A percentile compares a stretch with the other conserved stretches of the same genome.
phyloP scores from a whole-genome alignment of 2,888 invertebrate species.

The Epinotia demarniana region DNA sequence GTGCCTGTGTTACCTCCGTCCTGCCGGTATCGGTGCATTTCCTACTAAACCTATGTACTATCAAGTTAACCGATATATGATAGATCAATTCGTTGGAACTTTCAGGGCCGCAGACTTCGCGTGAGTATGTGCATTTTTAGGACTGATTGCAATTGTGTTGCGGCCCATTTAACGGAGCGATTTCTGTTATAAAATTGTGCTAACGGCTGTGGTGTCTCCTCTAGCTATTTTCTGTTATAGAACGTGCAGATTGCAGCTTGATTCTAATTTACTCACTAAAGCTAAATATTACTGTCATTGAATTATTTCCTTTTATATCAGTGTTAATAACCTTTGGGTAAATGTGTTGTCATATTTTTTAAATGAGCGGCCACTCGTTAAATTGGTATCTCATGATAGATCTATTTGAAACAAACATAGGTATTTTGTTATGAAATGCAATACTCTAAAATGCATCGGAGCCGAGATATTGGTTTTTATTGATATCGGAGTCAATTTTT shows the following conservation, averaged over 20 bases:
- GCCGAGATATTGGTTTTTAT: no score
- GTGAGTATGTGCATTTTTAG: slow-evolving; percentile 7
- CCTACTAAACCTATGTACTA: slow-evolving; percentile 47
- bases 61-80: slow-evolving; percentile 8
- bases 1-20: slow-evolving; percentile 48
- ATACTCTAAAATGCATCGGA: no score
- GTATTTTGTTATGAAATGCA: no score
- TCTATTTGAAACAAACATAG: no score
- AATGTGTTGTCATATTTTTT: no score
- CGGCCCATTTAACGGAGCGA: background rate
- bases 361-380: no score
- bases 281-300: background rate
- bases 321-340: background rate
- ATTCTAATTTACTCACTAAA: background rate
- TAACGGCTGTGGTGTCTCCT: background rate
- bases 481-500: no score
- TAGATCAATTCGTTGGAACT: slow-evolving; percentile 9
- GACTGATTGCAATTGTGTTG: background rate
- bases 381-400: no score
- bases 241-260: background rate
- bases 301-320: background rate
- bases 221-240: background rate
- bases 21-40: slow-evolving; percentile 62
- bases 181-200: background rate
- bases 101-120: slow-evolving; percentile 12